A percentile compares a stretch with the other conserved stretches of the same genome.
Evolutionary conservation across 2,113 vertebrate genomes (phyloP).

Genomic region (Sisor rabdophorus): DNA sequence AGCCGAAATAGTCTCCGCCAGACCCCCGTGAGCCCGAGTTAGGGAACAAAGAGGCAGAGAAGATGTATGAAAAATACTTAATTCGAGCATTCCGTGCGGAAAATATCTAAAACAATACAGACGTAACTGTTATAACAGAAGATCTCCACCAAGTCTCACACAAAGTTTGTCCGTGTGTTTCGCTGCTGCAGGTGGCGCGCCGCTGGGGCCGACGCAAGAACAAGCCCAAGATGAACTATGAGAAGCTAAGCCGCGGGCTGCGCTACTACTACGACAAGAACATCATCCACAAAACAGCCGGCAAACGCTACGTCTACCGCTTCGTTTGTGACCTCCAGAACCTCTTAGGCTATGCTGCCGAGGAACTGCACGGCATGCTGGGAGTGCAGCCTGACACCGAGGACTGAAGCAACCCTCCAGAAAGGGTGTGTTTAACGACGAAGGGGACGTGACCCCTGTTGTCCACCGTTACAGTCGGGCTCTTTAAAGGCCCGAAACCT

Average conservation of each 20-base stretch:
- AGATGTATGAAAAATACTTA: too few relatives aligned
- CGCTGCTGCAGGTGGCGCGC: conserved; percentile 76
- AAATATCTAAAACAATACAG: too few relatives aligned
- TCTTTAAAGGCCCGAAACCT: conserved; percentile 8
- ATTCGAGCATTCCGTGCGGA: background rate
- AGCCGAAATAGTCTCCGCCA: too few relatives aligned
- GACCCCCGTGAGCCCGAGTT: too few relatives aligned
- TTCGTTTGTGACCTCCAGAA: conserved; percentile 87
- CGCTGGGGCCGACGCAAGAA: conserved; percentile 87
- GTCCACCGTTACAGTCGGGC: conserved; percentile 26
- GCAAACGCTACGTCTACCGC: conserved; percentile 86
- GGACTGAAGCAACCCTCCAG: conserved; percentile 68
- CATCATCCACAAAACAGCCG: conserved; percentile 87
- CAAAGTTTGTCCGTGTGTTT: background rate
- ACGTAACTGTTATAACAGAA: too few relatives aligned
- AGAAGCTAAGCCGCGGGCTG: conserved; percentile 83
- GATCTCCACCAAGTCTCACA: background rate
- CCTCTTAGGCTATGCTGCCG: conserved; percentile 78
- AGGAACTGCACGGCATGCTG: conserved; percentile 83
- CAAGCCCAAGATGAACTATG: conserved; percentile 93
- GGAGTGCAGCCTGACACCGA: conserved; percentile 83
- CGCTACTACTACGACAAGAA: conserved; percentile 91
- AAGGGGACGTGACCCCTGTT: background rate
- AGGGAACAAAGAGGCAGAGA: too few relatives aligned
- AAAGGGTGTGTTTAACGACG: background rate